Evolutionary conservation across 2,113 vertebrate genomes (phyloP).

Genomic region (Apistogramma diplotaenia): DNA sequence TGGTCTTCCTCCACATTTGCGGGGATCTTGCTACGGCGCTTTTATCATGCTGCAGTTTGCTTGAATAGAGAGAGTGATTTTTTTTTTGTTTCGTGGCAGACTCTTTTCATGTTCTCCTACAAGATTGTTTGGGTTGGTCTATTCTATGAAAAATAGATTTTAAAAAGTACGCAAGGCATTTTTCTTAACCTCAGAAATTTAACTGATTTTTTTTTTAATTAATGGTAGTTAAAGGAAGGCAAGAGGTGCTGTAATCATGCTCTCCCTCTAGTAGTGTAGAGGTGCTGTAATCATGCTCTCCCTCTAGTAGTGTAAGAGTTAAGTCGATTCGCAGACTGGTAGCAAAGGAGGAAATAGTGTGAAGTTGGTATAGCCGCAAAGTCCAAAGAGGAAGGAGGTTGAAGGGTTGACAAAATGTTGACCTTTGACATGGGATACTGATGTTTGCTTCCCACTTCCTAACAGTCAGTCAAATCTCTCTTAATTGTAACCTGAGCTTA

Average conservation of each 20-base stretch:
- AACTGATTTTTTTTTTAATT: background rate
- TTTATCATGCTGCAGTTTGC: background rate
- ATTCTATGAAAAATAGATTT: background rate
- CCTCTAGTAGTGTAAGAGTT: background rate
- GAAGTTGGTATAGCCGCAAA: background rate
- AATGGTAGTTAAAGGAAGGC: background rate
- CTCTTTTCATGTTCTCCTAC: background rate
- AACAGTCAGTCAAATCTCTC: background rate
- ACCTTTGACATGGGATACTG: background rate
- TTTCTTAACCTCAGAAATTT: background rate
- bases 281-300: background rate
- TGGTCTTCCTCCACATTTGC: background rate
- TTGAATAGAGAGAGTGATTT: background rate
- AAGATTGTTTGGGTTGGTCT: background rate
- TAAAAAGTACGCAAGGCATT: background rate
- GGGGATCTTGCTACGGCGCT: background rate
- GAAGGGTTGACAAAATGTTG: background rate
- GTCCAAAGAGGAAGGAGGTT: background rate
- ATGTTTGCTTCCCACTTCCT: background rate
- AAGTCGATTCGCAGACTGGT: background rate
- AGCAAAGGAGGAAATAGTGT: background rate
- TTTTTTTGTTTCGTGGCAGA: accelerated
- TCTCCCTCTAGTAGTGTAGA: background rate
- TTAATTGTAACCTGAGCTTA: background rate
- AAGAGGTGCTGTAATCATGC: background rate